These are phyloP conservation scores for Diarsia brunnea DNA, from an alignment of 2,888 invertebrate genomes.

Conservation along the genomic window DNA sequence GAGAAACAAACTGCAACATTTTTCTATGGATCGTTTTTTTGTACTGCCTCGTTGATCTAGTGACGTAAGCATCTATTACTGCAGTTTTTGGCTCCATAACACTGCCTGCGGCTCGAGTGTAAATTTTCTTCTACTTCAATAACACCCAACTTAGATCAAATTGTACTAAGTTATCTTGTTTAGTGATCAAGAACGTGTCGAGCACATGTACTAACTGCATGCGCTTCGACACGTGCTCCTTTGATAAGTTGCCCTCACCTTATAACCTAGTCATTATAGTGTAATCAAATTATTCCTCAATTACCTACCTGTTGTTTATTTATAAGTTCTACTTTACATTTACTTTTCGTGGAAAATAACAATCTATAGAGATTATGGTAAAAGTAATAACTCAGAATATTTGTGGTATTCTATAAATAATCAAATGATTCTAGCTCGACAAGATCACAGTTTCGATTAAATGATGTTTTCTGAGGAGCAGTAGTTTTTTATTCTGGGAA, in stretches of 20 bases:
- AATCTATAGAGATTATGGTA: background rate
- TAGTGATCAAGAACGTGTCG: background rate
- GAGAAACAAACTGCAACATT: too few relatives aligned
- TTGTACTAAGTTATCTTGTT: too few relatives aligned
- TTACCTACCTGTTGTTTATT: constrained; percentile 1
- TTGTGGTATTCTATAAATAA: background rate
- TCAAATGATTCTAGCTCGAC: background rate
- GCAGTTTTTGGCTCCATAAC: too few relatives aligned
- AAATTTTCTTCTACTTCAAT: too few relatives aligned
- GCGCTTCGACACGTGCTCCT: constrained; percentile 23
- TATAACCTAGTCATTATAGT: constrained; percentile 43
- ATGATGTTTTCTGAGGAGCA: background rate
- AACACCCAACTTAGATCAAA: too few relatives aligned
- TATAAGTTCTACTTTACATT: background rate
- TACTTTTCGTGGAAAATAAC: background rate
- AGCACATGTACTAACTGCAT: constrained; percentile 7
- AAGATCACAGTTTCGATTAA: background rate
- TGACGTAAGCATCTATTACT: too few relatives aligned
- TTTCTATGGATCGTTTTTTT: too few relatives aligned
- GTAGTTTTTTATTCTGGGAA: background rate
- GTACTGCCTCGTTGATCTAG: too few relatives aligned
- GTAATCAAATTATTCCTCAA: constrained; percentile 14
- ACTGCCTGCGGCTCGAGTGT: too few relatives aligned
- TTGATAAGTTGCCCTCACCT: constrained; percentile 33
- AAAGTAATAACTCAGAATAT: background rate